Evolutionary conservation across 2,113 vertebrate species (phyloP).

Genomic region (Propithecus coquereli): DNA sequence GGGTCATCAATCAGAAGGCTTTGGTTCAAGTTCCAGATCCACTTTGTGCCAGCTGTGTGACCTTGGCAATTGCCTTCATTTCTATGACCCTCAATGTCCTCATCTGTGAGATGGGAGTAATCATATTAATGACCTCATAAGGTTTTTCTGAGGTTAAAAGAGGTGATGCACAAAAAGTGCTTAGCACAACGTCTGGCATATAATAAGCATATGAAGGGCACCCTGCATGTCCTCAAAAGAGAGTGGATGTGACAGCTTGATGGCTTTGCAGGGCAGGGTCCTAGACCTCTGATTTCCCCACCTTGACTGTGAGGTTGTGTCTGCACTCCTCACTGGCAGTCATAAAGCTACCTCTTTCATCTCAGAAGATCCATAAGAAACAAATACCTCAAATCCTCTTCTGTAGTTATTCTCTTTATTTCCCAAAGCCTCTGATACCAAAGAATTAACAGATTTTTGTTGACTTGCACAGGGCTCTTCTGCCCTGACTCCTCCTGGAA

Average conservation of each 20-base stretch:
- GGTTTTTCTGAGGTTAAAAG: neutral
- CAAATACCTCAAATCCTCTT: neutral
- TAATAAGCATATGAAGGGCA: neutral
- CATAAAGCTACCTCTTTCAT: neutral
- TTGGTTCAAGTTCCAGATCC: neutral
- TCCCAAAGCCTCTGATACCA: neutral
- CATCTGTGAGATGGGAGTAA: constrained; percentile 1
- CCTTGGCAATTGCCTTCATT: neutral
- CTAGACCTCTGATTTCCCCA: neutral
- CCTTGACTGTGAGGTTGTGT: neutral
- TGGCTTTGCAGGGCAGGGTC: neutral
- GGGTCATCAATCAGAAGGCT: neutral
- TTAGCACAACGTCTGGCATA: neutral
- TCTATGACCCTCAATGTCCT: neutral
- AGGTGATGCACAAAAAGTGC: neutral
- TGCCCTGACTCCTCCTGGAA: constrained; percentile 41
- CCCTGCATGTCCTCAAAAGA: neutral
- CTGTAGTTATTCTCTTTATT: constrained; percentile 13
- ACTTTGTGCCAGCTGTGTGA: neutral
- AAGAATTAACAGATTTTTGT: constrained; percentile 33
- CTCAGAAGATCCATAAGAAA: constrained; percentile 6
- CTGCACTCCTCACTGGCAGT: neutral
- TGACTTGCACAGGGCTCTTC: neutral
- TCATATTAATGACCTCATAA: neutral
- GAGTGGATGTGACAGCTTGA: neutral